Evolutionary conservation across 2,113 vertebrate species (phyloP), one percentile per base, ranked within the genome.

Genomic region (Perca schrenkii): DNA sequence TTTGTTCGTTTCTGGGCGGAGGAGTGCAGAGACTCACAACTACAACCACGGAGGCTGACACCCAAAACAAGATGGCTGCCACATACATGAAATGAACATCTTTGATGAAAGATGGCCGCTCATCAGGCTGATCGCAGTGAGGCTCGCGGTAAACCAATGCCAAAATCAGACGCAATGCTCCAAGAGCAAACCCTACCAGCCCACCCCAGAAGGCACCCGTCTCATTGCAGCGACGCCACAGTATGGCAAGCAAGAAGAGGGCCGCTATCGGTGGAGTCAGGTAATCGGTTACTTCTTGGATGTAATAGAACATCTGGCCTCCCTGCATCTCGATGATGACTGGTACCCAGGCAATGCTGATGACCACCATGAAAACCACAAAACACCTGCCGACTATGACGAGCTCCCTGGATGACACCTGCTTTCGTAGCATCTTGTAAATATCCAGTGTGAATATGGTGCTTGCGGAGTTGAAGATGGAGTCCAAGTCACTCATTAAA

Each of bases 291-390:
- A 99, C 96, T 91, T 99, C 97, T 91, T 99, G 98, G 88, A 98
- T 99, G 85, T 99, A 99, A 43, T 99, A 96, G 92, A 98, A 99
- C 96, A 99, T 98, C 91, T 99, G 98, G 19, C 98, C 98, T 16
- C 97, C 97, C 91, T 99, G 98, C 97, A 98, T 99, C 91, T 97
- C 95, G 61, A 98, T 96, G 56, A 99, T 97, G 79, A 99, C 97
- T 0, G 98, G 98, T 50, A 99, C 97, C 98, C 98, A 99, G 7
- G 97, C 97, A 15, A 99, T 98, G 94, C 98, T 99, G 92, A 97
- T 94, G 34, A 92, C 88, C 83, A 99, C 97, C 97, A 99, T 98
- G 85, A 98, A 94, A 3, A 97, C 93, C 66, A 99, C 97, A 79
- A 98, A 99, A n/a, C 98, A 84, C 81, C 97, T 94, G 70, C 98